A percentile compares a stretch with the other conserved stretches of the same genome.
Evolutionary conservation across 2,113 vertebrate species (phyloP).

Genomic region (Callipepla squamata): DNA sequence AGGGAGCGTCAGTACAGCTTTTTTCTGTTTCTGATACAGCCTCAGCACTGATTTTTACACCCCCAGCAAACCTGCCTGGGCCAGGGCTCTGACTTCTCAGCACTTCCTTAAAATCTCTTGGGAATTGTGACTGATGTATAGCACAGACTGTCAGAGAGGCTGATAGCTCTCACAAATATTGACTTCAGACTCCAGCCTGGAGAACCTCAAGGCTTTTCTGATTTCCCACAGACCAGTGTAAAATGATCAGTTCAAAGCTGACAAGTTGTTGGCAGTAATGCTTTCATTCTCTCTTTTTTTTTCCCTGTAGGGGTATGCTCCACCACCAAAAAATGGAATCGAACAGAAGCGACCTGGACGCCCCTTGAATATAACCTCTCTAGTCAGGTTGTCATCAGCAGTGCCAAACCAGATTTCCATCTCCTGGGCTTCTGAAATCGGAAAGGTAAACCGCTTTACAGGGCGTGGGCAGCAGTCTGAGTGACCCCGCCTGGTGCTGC

Average conservation of each 20-base stretch:
- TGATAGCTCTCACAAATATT: neutral
- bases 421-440: constrained; percentile 96
- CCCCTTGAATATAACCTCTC: constrained; percentile 94
- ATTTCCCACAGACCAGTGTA: neutral
- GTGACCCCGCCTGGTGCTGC: neutral
- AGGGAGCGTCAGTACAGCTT: neutral
- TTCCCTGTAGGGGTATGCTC: constrained; percentile 86
- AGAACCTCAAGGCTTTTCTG: neutral
- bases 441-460: constrained; percentile 83
- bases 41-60: neutral
- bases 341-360: constrained; percentile 95
- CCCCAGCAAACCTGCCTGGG: neutral
- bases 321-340: constrained; percentile 95
- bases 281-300: neutral
- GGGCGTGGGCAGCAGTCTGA: neutral
- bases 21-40: neutral
- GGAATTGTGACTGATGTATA: accelerated
- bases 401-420: constrained; percentile 98
- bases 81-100: neutral
- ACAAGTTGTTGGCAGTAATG: neutral
- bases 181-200: neutral
- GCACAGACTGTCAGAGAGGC: neutral
- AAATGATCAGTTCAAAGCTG: neutral
- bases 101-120: neutral
- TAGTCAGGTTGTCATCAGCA: constrained; percentile 92